Conservation (phyloP, 2,888 invertebrate species). For the Eilema griseolum region DNA sequence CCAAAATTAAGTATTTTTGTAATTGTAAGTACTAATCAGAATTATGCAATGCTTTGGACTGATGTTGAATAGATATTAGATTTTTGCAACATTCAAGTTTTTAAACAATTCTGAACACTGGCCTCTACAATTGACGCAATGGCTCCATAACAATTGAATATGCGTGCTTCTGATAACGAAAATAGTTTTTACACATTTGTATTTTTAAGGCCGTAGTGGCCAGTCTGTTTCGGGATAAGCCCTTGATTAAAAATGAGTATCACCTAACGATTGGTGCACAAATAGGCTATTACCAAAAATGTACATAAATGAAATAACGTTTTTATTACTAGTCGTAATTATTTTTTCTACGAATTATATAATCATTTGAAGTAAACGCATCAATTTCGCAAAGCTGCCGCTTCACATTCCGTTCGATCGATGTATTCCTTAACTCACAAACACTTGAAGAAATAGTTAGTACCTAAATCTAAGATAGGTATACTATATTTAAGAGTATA, state of each 20-base stretch:
- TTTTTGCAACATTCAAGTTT: conserved; percentile 14
- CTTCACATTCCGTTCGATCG: conserved; percentile 54
- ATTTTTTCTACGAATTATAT: conserved; percentile 43
- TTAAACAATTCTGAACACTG: neutral
- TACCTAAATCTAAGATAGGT: conserved; percentile 6
- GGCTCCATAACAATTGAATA: neutral
- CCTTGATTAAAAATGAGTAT: conserved; percentile 11
- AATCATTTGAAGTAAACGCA: conserved; percentile 38
- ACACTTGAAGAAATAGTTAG: neutral
- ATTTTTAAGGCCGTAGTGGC: conserved; percentile 17
- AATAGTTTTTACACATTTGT: neutral
- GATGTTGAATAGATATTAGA: conserved; percentile 26
- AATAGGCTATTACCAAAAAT: conserved; percentile 72
- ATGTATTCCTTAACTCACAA: neutral
- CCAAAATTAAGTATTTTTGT: conserved; percentile 58
- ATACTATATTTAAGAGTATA: conserved; percentile 20
- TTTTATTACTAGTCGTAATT: conserved; percentile 69
- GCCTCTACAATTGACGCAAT: neutral
- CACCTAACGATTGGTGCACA: conserved; percentile 37
- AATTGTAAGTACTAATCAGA: conserved; percentile 35
- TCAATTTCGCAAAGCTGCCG: conserved; percentile 29
- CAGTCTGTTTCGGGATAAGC: conserved; percentile 15
- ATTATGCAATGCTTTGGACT: conserved; percentile 33
- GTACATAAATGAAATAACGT: conserved; percentile 68
- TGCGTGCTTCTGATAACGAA: neutral